Evolutionary conservation across 1,140 invertebrate species (phyloP), one percentile per base, ranked within the genome.

Genomic region (Euglossa dilemma): DNA sequence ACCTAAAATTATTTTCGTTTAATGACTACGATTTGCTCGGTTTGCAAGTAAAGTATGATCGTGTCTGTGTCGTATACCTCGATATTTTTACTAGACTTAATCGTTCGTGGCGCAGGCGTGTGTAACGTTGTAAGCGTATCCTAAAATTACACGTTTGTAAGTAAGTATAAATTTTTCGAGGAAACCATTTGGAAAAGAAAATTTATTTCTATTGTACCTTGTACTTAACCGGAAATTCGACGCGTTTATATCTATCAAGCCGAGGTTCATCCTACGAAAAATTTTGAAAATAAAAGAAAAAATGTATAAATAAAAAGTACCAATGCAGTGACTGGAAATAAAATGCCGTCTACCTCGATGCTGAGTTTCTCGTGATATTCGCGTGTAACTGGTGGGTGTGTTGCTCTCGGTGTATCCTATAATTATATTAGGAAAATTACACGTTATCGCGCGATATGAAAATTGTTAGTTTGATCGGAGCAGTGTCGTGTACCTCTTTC

Each of bases 141-240:
- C 85, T 86, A 85, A 74, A 85, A 84, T 63, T 50, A 57, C 28
- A 85, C 54, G 9, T 25, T 61, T 5, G 6, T 47, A 28, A 74
- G 14, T 25, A 43, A 66, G 5, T 1, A 57, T 18, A 20, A 50
- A 50, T 20, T 20, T 25, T 6, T 11, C 0, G 11, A 11, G 11
- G 18, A 9, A 36, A 63, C 36, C 43, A 36, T 14, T 14, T 18
- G 6, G 12, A 28, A 61, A 50, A 6, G 7, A 63, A 76, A 66
- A 23, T 50, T 71, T 9, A 56, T 67, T 16, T 28, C 9, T 66
- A 18, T 1, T 56, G 23, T 78, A 78, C 75, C 75, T 78, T 16
- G n/a, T 57, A 25, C n/a, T 28, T 45, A n/a, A 45, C 4, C 36
- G 43, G 23, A 11, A 36, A 71, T n/a, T 74, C 18, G 6, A 28